Conservation (phyloP, 1,140 invertebrate species). For the Acromyrmex heyeri region DNA sequence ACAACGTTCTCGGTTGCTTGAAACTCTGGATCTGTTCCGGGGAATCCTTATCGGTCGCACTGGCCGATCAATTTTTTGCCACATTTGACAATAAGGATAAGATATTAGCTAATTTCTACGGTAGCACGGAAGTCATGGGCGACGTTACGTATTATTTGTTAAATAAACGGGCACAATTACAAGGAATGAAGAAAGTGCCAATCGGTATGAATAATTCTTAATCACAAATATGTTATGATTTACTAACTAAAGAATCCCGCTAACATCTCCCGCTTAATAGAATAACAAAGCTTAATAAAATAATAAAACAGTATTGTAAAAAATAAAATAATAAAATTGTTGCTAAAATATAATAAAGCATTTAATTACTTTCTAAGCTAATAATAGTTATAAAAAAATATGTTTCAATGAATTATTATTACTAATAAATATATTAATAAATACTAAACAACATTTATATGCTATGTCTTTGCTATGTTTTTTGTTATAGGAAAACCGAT, state of each 20-base stretch:
- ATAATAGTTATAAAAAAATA: not conserved
- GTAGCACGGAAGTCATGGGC: slow-evolving; percentile 95
- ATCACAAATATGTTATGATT: not conserved
- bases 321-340: not conserved
- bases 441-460: slow-evolving; percentile 26
- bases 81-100: slow-evolving; percentile 88
- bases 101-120: slow-evolving; percentile 94
- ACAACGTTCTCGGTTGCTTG: slow-evolving; percentile 87
- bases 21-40: slow-evolving; percentile 94
- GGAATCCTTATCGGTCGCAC: slow-evolving; percentile 90
- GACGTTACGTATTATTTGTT: slow-evolving; percentile 91
- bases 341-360: not conserved
- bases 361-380: slow-evolving; percentile 6
- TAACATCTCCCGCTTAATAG: no score
- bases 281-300: not conserved
- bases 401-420: not conserved
- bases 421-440: no score
- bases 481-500: slow-evolving; percentile 88
- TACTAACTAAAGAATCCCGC: not conserved
- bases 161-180: slow-evolving; percentile 86
- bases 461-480: not conserved
- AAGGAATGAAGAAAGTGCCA: slow-evolving; percentile 90
- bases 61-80: slow-evolving; percentile 91
- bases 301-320: not conserved
- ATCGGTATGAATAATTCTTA: slow-evolving; percentile 89